A percentile compares a stretch with the other conserved stretches of the same genome.
These are phyloP conservation scores for Cryptoblepharus egeriae DNA, from an alignment of 2,797 vertebrate species.

Conservation along the genomic window DNA sequence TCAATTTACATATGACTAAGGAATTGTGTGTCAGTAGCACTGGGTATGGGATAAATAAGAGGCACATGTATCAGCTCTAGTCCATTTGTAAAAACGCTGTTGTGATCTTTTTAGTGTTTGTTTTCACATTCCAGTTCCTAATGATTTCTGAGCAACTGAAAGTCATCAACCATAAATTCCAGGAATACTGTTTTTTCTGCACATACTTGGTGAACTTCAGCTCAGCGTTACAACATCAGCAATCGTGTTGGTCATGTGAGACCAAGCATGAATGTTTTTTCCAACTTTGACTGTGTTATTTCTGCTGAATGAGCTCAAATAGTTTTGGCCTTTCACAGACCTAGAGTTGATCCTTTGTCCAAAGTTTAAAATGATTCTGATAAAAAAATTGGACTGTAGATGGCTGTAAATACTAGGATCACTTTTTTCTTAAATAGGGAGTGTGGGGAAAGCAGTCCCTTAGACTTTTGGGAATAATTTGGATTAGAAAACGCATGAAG, in stretches of 20 bases:
- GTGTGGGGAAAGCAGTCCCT: not conserved
- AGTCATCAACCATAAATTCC: conserved; percentile 4
- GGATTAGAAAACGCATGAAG: not conserved
- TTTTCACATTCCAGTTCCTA: conserved; percentile 9
- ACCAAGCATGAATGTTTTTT: not conserved
- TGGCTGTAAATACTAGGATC: not conserved
- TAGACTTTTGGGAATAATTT: not conserved
- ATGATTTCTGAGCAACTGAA: conserved; percentile 39
- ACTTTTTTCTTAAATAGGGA: not conserved
- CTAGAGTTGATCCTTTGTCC: not conserved
- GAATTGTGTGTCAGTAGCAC: not conserved
- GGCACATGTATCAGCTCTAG: not conserved
- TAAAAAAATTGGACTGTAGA: conserved; percentile 20
- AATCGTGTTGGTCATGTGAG: not conserved
- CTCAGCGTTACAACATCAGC: conserved; percentile 32
- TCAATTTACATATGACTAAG: not conserved
- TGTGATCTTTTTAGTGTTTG: not conserved
- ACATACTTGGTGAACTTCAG: conserved; percentile 28
- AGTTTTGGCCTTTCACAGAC: conserved; percentile 6
- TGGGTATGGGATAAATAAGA: not conserved
- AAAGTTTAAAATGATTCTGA: not conserved
- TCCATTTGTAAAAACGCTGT: not conserved
- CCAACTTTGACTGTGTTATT: conserved; percentile 12
- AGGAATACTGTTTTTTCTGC: conserved; percentile 17
- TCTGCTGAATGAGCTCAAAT: conserved; percentile 26